These are phyloP conservation scores for Otus sunia DNA, from an alignment of 2,113 vertebrate genomes.

Conservation along the genomic window DNA sequence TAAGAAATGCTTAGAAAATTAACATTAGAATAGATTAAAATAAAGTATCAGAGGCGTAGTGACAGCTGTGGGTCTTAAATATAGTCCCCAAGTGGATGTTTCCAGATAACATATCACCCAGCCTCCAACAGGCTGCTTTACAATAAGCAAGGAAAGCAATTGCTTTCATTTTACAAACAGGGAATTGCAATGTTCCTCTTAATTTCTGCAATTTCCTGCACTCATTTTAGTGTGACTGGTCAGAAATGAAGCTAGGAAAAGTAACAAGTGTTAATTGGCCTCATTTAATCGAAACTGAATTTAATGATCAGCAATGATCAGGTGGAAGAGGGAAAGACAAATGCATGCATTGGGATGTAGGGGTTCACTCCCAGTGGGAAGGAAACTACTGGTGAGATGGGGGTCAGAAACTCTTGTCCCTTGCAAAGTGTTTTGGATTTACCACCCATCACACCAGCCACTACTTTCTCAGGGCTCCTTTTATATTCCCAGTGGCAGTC, in stretches of 20 bases:
- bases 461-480: background rate
- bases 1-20: slow-evolving; percentile 54
- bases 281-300: background rate
- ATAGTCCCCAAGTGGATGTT: background rate
- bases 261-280: background rate
- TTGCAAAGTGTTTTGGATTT: background rate
- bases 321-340: background rate
- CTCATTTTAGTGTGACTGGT: background rate
- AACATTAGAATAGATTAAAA: slow-evolving; percentile 44
- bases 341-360: background rate
- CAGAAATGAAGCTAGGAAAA: background rate
- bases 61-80: slow-evolving; percentile 28
- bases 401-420: background rate
- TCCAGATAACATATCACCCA: background rate
- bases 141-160: background rate
- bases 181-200: background rate
- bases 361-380: background rate
- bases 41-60: background rate
- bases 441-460: background rate
- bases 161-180: background rate
- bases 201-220: background rate
- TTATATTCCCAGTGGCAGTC: background rate
- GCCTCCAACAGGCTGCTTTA: background rate
- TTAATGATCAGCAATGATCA: background rate
- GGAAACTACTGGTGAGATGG: background rate